A percentile compares a stretch with the other conserved stretches of the same genome.
phyloP scores from a whole-genome alignment of 2,113 vertebrate species.

The Pionites leucogaster region DNA sequence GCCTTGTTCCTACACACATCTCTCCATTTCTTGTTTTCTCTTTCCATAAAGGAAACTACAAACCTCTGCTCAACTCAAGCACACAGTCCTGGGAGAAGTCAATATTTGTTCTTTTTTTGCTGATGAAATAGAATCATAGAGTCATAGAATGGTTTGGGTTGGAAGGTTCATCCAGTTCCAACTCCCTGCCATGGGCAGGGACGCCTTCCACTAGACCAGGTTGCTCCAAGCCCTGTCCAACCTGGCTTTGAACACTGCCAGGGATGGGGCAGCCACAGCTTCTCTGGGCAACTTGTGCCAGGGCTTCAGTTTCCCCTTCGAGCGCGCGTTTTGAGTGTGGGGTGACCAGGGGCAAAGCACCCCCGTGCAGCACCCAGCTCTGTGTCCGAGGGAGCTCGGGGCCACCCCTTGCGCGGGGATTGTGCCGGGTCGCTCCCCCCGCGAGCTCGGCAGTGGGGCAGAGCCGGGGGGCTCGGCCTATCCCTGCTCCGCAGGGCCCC shows the following conservation, averaged over 20 bases:
- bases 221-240: neutral
- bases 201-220: neutral
- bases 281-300: neutral
- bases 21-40: neutral
- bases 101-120: neutral
- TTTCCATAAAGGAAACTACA: neutral
- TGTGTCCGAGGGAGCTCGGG: neutral
- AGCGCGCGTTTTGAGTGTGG: neutral
- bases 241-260: neutral
- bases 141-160: neutral
- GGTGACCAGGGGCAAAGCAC: neutral
- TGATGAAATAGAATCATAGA: neutral
- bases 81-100: neutral
- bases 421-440: neutral
- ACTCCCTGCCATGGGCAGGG: neutral
- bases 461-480: neutral
- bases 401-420: neutral
- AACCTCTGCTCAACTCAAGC: neutral
- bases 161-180: neutral
- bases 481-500: neutral
- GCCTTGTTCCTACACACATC: too few species aligned
- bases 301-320: neutral
- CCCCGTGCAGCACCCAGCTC: neutral
- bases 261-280: neutral
- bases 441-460: neutral